phyloP scores from a whole-genome alignment of 2,113 vertebrate genomes.

The Acanthochromis polyacanthus region DNA sequence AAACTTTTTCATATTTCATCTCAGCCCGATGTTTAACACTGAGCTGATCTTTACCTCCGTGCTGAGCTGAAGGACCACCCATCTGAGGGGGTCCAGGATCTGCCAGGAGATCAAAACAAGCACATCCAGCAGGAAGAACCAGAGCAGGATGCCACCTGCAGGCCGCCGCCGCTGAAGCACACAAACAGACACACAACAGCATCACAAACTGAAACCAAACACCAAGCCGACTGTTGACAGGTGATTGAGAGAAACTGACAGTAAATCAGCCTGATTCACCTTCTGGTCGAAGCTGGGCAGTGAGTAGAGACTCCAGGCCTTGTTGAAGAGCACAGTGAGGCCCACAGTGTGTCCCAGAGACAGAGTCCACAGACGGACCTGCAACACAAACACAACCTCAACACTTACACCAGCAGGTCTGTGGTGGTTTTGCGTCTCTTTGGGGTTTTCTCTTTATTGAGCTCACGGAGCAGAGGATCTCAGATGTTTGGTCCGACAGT shows the following conservation, averaged over 20 bases:
- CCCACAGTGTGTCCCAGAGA: slow-evolving; percentile 90
- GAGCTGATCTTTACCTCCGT: slow-evolving; percentile 82
- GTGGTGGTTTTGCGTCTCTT: too few relatives aligned
- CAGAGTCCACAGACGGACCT: slow-evolving; percentile 93
- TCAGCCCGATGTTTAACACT: too few relatives aligned
- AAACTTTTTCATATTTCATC: not conserved
- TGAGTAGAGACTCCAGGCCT: slow-evolving; percentile 89
- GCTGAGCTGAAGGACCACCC: slow-evolving; percentile 88
- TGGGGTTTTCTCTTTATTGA: too few relatives aligned
- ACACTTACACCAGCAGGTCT: too few relatives aligned
- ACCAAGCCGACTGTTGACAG: too few relatives aligned
- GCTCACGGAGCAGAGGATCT: slow-evolving; percentile 95
- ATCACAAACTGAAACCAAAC: not conserved
- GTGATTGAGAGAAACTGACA: not conserved
- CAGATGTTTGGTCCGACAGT: slow-evolving; percentile 87
- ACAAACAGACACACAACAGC: not conserved
- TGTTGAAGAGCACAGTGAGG: slow-evolving; percentile 90
- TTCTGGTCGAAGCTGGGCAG: slow-evolving; percentile 87
- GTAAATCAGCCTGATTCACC: slow-evolving; percentile 76
- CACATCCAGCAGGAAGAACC: slow-evolving; percentile 90
- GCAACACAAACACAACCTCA: slow-evolving; percentile 5
- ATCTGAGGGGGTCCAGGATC: slow-evolving; percentile 91
- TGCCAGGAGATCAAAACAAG: slow-evolving; percentile 93
- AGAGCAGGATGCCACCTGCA: slow-evolving; percentile 64
- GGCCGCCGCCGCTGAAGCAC: slow-evolving; percentile 75